These are phyloP conservation scores for Myiothlypis chrysogaster DNA, from an alignment of 2,797 vertebrate species.

Conservation along the genomic window DNA sequence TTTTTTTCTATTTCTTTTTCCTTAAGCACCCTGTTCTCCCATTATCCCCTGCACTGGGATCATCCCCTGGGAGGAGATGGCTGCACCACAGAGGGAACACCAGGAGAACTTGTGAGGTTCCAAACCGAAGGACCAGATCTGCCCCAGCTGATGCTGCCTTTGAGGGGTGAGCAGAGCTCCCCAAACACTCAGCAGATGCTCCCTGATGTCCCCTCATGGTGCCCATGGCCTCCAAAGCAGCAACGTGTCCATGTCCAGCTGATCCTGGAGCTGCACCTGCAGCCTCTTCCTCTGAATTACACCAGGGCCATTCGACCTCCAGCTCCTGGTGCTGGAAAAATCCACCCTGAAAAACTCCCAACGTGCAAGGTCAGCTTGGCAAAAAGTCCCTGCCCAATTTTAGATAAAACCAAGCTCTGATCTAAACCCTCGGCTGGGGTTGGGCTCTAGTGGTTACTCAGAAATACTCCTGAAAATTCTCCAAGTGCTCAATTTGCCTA, in stretches of 20 bases:
- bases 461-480: conserved; percentile 49
- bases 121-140: background rate
- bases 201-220: fast-evolving
- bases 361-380: background rate
- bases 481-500: conserved; percentile 45
- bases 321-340: background rate
- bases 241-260: fast-evolving
- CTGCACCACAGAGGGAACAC: fast-evolving
- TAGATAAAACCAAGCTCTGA: background rate
- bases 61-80: background rate
- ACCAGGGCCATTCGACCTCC: background rate
- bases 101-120: background rate
- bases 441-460: conserved; percentile 10
- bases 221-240: background rate
- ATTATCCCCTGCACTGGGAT: background rate
- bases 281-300: background rate
- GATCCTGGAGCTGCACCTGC: fast-evolving
- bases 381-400: background rate
- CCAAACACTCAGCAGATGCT: background rate
- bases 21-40: background rate
- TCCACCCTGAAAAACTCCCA: background rate
- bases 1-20: fast-evolving
- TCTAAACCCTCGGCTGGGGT: background rate
- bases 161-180: background rate
- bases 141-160: background rate